Evolutionary conservation across 2,888 invertebrate species (phyloP).

Genomic region (Netelia inedita): DNA sequence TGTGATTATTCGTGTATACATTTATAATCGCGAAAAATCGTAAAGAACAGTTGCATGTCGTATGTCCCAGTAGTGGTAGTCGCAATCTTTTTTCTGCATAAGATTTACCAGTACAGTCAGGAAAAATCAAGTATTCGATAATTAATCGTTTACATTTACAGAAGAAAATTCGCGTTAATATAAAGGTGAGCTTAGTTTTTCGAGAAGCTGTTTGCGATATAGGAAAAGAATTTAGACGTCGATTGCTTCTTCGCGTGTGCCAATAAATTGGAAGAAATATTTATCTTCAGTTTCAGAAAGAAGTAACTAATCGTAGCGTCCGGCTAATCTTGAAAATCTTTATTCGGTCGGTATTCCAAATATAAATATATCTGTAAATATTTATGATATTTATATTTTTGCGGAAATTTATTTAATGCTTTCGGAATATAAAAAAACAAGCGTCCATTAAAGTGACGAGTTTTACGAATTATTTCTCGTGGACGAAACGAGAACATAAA

Average conservation of each 20-base stretch:
- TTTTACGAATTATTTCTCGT: too few relatives aligned
- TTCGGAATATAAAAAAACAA: too few relatives aligned
- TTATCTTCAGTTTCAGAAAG: too few relatives aligned
- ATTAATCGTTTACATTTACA: constrained; percentile 1
- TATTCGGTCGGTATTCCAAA: too few relatives aligned
- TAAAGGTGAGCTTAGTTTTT: not conserved
- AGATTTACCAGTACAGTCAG: constrained; percentile 12
- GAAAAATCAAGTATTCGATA: constrained; percentile 3
- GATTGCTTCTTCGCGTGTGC: not conserved
- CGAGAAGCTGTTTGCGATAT: not conserved
- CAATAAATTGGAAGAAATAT: not conserved
- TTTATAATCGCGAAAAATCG: constrained; percentile 41
- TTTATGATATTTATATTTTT: too few relatives aligned
- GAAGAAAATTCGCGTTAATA: not conserved
- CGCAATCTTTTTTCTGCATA: constrained; percentile 10
- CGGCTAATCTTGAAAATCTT: too few relatives aligned
- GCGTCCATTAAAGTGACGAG: too few relatives aligned
- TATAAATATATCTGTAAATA: too few relatives aligned
- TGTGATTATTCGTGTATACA: constrained; percentile 41
- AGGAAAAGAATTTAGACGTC: not conserved
- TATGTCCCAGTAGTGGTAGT: constrained; percentile 49
- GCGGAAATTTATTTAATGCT: too few relatives aligned
- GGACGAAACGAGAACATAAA: too few relatives aligned
- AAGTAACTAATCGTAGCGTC: too few relatives aligned
- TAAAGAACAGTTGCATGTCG: constrained; percentile 58